Evolutionary conservation across 2,888 invertebrate species (phyloP), one percentile per base, ranked within the genome.

Genomic region (Eilema caniola): DNA sequence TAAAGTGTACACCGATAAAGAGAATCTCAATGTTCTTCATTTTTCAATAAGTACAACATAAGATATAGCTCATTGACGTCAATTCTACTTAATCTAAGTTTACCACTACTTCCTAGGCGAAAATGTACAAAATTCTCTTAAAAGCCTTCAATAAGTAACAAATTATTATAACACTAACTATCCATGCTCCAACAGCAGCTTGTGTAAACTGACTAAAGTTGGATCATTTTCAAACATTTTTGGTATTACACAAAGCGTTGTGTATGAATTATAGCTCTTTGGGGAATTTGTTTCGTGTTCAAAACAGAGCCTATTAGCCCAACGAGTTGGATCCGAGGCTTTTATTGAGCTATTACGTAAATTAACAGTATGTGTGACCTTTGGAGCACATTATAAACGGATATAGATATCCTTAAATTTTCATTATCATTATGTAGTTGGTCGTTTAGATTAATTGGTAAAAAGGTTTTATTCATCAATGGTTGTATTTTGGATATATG

Each of bases 301-400:
- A 78, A 83, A 87, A 81, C 80, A 80, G 77, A 80, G 78, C 75
- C 83, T 84, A 86, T 84, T 86, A 86, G 80, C 77, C 72, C 65
- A 69, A 67, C 71, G 61, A 69, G 70, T 71, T 70, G 72, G 69
- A 77, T 77, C 80, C 76, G 68, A 76, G 75, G 79, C 81, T 81
- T 84, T 86, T 87, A 86, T 86, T 85, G 80, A 84, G 77, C 83
- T 81, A 85, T 85, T 86, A 86, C 74, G 82, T 78, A 81, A 84
- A 87, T 86, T 86, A 86, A 85, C 86, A 80, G 76, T 76, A 83
- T 80, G 73, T 80, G 74, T 77, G 82, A 79, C 84, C 80, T 83
- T 74, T 69, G 69, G 70, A 80, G 73, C 72, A 74, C 66, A 77
- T 81, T 80, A 80, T 72, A 78, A 78, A 80, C 81, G 80, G 59